A percentile compares a stretch with the other conserved stretches of the same genome.
phyloP scores from a whole-genome alignment of 2,113 vertebrate genomes.

The Sarotherodon lohbergeri region DNA sequence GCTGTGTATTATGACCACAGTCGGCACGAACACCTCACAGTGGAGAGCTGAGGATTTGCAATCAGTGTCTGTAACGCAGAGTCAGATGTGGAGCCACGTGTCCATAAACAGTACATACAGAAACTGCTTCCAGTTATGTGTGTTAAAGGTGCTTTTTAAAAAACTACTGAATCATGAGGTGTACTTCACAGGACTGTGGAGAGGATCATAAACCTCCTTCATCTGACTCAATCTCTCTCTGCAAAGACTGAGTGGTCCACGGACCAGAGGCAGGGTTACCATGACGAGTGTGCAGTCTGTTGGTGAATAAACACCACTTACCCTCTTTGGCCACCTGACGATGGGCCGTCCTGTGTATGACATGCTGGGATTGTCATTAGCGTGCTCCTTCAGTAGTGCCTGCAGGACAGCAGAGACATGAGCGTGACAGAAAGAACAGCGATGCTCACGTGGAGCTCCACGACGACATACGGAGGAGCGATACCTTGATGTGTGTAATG shows the following conservation, averaged over 20 bases:
- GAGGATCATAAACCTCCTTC: not conserved
- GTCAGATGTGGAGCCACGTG: no score
- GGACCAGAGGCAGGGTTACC: not conserved
- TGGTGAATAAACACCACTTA: constrained; percentile 48
- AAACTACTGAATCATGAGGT: not conserved
- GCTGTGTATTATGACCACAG: not conserved
- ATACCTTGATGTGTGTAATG: constrained; percentile 85
- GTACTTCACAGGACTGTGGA: not conserved
- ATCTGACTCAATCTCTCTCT: not conserved
- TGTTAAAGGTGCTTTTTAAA: not conserved
- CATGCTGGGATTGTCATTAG: constrained; percentile 83
- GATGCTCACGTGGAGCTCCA: not conserved
- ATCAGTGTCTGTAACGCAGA: not conserved
- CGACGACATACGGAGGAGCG: not conserved
- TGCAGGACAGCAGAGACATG: constrained; percentile 33
- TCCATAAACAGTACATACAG: not conserved
- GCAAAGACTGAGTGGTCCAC: not conserved
- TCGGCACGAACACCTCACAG: not conserved
- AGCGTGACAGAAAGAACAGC: not conserved
- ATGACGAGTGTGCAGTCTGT: not conserved
- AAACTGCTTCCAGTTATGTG: not conserved
- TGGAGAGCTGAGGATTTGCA: not conserved
- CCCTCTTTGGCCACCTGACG: constrained; percentile 92
- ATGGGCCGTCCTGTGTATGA: constrained; percentile 93
- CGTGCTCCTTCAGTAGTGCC: constrained; percentile 87